phyloP scores from a whole-genome alignment of 2,113 vertebrate species.

The Furnarius figulus region DNA sequence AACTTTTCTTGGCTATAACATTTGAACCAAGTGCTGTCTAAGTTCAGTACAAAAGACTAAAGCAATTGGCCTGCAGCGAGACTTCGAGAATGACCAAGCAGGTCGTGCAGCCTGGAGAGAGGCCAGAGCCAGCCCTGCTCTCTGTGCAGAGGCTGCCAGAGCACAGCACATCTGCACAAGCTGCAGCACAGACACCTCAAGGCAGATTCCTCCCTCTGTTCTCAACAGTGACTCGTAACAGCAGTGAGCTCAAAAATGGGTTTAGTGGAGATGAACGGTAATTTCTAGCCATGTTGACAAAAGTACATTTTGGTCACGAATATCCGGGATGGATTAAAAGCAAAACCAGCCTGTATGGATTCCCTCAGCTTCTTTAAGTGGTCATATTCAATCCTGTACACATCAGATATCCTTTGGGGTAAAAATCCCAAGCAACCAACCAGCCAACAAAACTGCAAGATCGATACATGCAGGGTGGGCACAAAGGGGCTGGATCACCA shows the following conservation, averaged over 20 bases:
- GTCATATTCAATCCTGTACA: background rate
- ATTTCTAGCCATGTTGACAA: background rate
- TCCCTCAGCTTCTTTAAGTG: background rate
- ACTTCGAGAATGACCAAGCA: background rate
- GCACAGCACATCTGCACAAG: background rate
- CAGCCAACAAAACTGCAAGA: background rate
- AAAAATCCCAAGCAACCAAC: background rate
- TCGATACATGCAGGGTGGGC: background rate
- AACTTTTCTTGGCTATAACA: background rate
- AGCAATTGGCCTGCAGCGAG: background rate
- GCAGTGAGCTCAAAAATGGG: background rate
- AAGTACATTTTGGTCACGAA: background rate
- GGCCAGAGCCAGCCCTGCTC: background rate
- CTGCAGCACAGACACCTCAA: background rate
- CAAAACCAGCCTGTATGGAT: background rate
- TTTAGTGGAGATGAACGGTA: background rate
- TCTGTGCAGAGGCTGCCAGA: background rate
- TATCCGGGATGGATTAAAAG: background rate
- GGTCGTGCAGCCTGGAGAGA: background rate
- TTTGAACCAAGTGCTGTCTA: background rate
- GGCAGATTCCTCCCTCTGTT: background rate
- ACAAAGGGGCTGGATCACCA: background rate
- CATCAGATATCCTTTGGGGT: background rate
- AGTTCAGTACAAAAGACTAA: background rate
- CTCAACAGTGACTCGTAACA: background rate